These are phyloP conservation scores for Capitulum mitella DNA, from an alignment of 2,888 invertebrate species.

Conservation along the genomic window DNA sequence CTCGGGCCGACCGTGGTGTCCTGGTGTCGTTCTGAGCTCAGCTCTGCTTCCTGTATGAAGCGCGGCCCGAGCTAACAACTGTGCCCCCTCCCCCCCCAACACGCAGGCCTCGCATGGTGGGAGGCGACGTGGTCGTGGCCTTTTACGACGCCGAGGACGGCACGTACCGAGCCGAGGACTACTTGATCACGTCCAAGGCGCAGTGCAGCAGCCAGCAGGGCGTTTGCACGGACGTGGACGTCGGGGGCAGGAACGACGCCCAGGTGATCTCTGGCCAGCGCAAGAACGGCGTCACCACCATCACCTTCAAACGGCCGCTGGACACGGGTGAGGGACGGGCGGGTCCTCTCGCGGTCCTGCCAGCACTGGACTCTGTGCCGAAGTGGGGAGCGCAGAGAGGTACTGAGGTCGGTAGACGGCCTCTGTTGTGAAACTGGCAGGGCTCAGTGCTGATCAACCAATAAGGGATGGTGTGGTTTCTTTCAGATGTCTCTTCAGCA, in stretches of 20 bases:
- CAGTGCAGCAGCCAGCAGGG: conserved; percentile 37
- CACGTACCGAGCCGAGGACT: conserved; percentile 70
- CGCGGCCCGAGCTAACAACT: too few species aligned
- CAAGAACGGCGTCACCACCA: conserved; percentile 68
- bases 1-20: too few species aligned
- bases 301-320: conserved; percentile 69
- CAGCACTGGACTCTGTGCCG: too few species aligned
- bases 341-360: too few species aligned
- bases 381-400: too few species aligned
- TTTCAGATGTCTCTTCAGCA: too few species aligned
- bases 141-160: conserved; percentile 56
- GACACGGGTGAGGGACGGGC: conserved; percentile 34
- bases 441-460: too few species aligned
- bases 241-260: conserved; percentile 73
- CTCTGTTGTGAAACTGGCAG: too few species aligned
- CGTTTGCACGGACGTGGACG: conserved; percentile 70
- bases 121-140: conserved; percentile 75
- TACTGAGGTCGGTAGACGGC: too few species aligned
- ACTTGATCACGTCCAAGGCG: conserved; percentile 69
- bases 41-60: too few species aligned
- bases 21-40: too few species aligned
- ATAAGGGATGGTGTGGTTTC: too few species aligned
- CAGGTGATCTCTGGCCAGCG: conserved; percentile 65
- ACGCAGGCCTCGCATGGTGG: conserved; percentile 52
- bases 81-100: not conserved